phyloP scores from a whole-genome alignment of 2,113 vertebrate species.

The Lynx canadensis region DNA sequence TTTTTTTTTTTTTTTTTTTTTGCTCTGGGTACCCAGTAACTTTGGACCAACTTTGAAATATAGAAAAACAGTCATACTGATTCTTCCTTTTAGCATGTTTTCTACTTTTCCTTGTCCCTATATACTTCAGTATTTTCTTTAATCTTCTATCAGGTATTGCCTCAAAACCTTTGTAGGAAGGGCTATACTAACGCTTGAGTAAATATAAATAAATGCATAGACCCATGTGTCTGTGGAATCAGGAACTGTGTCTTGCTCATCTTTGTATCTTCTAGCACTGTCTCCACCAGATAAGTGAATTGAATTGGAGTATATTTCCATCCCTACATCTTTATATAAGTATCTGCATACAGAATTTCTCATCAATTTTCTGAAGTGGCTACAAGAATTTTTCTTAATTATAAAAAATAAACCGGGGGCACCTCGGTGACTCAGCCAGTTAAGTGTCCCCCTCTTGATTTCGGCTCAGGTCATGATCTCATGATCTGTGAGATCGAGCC shows the following conservation, averaged over 20 bases:
- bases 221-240: not conserved
- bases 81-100: not conserved
- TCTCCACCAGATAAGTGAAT: not conserved
- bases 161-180: not conserved
- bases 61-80: not conserved
- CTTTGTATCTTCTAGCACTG: not conserved
- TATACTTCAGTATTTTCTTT: not conserved
- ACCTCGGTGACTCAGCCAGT: too few relatives aligned
- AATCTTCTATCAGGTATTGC: not conserved
- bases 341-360: not conserved
- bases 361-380: not conserved
- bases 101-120: not conserved
- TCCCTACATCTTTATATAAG: not conserved
- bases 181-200: not conserved
- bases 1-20: not conserved
- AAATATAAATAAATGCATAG: not conserved
- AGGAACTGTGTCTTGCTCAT: not conserved
- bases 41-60: not conserved
- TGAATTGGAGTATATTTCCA: not conserved
- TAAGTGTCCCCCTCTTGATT: too few relatives aligned
- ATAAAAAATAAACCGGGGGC: not conserved
- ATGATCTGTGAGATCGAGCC: too few relatives aligned
- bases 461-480: too few relatives aligned
- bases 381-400: not conserved
- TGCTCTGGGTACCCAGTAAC: not conserved